Evolutionary conservation across 2,113 vertebrate species (phyloP), one percentile per base, ranked within the genome.

Genomic region (Cinclus cinclus): DNA sequence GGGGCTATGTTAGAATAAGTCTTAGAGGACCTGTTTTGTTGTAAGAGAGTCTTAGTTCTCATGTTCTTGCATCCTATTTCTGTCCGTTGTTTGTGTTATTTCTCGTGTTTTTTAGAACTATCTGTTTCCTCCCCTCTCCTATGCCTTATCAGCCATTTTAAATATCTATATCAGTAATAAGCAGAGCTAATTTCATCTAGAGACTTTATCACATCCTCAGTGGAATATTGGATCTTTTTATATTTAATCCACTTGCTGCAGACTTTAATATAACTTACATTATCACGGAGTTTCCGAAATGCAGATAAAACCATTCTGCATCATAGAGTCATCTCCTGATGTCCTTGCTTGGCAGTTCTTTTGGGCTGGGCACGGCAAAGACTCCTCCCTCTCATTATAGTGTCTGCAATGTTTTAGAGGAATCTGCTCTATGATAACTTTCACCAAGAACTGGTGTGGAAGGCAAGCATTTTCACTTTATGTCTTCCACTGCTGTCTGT

Each of bases 1-100:
- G 25, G 5, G 35, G 12, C 11, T 9, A 14, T 0, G 0, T 33
- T 62, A 28, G 24, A 33, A 46, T 70, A 6, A 70, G 1, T 11
- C 5, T 78, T 46, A 30, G 9, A 13, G 81, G 37, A 15, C 5
- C 39, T 13, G 7, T n/a, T 70, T 53, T 60, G 5, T 55, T 39
- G 4, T 59, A 33, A 73, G 13, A 2, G 3, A 35, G 10, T 42
- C 21, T 63, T 78, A 8, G 8, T 67, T 78, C 20, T 78, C 21
- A 11, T 52, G 7, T 65, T 80, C 55, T 68, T 73, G 3, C 4
- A 30, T 50, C 21, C 8, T 50, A 11, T 30, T 35, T 30, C 33
- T 77, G 42, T 10, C 33, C 3, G 10, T 63, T 75, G 6, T 74
- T 74, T 73, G 6, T 42, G 20, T 5, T 33, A 8, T 67, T 89